Conservation (phyloP, 2,888 invertebrate genomes). For the Hololepta plana region DNA sequence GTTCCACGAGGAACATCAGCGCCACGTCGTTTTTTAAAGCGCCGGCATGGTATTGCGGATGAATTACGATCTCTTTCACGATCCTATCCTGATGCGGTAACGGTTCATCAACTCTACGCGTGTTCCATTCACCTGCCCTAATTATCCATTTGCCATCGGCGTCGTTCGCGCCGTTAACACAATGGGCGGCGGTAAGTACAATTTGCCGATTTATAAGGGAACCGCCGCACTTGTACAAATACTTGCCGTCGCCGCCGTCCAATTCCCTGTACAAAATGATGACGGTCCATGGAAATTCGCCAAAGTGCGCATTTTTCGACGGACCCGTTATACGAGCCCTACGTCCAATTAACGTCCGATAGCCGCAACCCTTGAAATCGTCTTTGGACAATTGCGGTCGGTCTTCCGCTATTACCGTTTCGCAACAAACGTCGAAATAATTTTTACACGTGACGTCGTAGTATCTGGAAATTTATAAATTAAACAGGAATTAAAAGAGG, state of each 20-base stretch:
- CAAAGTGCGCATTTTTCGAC: conserved; percentile 44
- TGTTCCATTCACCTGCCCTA: conserved; percentile 69
- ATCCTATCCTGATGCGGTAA: conserved; percentile 49
- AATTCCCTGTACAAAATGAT: conserved; percentile 37
- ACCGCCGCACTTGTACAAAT: conserved; percentile 45
- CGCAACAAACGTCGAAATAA: conserved; percentile 35
- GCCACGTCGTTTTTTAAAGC: conserved; percentile 14
- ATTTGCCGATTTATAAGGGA: conserved; percentile 53
- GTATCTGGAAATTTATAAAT: conserved; percentile 11
- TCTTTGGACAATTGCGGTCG: conserved; percentile 14
- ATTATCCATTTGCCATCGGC: conserved; percentile 16
- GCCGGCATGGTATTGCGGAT: conserved; percentile 11
- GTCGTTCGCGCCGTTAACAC: conserved; percentile 27
- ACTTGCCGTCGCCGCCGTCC: conserved; percentile 25
- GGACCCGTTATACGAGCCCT: conserved; percentile 40
- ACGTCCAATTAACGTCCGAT: conserved; percentile 45
- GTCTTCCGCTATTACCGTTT: conserved; percentile 14
- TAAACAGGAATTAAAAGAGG: not conserved
- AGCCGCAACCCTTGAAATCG: conserved; percentile 40
- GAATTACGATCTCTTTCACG: conserved; percentile 24
- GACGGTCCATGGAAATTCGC: conserved; percentile 67
- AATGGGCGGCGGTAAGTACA: conserved; percentile 62
- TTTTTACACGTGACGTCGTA: conserved; percentile 25
- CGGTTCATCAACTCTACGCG: conserved; percentile 47
- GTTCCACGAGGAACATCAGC: conserved; percentile 11